Percentiles rank a stretch among this genome's conserved stretches.
Evolutionary conservation across 2,113 vertebrate genomes (phyloP).

Genomic region (Daphoenositta chrysoptera): DNA sequence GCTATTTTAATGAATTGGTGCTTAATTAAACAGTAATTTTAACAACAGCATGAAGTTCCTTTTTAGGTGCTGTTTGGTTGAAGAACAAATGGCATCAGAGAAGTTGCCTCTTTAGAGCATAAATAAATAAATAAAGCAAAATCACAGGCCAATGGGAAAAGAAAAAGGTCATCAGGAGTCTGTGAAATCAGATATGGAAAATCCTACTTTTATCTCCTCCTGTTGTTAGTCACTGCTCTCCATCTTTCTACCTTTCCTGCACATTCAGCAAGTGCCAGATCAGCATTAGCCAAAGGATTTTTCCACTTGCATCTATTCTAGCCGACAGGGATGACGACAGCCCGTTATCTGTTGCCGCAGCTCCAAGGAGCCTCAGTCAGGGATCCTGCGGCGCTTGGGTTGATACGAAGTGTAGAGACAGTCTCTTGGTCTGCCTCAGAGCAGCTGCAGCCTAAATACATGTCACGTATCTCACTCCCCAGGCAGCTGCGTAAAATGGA

Average conservation of each 20-base stretch:
- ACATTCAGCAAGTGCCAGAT: not conserved
- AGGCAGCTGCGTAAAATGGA: not conserved
- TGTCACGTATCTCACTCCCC: fast-evolving
- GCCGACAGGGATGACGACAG: not conserved
- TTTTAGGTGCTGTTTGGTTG: not conserved
- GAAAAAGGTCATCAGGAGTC: not conserved
- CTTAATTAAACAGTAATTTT: not conserved
- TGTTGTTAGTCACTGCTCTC: not conserved
- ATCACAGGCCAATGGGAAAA: not conserved
- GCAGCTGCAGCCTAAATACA: not conserved
- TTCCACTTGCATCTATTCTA: not conserved
- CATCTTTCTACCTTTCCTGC: not conserved
- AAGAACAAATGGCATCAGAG: not conserved
- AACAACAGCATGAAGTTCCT: not conserved
- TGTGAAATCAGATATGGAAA: conserved; percentile 12
- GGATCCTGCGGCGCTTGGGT: not conserved
- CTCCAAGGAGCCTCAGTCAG: not conserved
- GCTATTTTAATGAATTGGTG: not conserved
- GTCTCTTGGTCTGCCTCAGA: not conserved
- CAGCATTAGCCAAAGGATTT: not conserved
- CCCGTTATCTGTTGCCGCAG: not conserved
- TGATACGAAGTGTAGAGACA: not conserved
- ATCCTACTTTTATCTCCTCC: not conserved
- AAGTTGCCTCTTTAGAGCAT: not conserved
- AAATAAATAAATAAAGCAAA: not conserved